Base-by-base conservation (phyloP, 2,888 invertebrate genomes). In the Desoria tigrina region DNA sequence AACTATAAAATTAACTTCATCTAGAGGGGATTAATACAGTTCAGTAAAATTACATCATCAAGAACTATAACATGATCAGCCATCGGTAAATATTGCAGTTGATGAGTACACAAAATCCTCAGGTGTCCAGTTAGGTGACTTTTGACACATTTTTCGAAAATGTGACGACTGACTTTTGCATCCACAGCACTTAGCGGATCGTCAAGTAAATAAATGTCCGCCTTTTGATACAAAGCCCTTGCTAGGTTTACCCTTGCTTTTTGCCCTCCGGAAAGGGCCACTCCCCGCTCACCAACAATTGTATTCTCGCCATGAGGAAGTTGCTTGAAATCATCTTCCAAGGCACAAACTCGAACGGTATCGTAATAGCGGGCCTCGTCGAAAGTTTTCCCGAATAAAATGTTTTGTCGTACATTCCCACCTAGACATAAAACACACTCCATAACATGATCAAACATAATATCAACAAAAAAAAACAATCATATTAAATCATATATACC, bases 101-200 rank as follows among this genome's bases (percentile, higher is more conserved):
- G 93, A 82, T 94, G 92, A 0, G 93, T 93, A 2, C 84, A 83
- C 42, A 84, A 78, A 42, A 84, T 79, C 28, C 81, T 76, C 1
- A 81, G 79, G 42, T 80, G 80, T 37, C 79, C 77, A 60, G 78
- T 78, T 63, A 84, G 72, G 58, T 78, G 73, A 3, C 79, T 79
- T 27, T 76, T 76, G 39, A 82, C 79, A 65, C 81, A 80, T 63
- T 80, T 79, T 0, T 74, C 74, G 55, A 75, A 74, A 26, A 75
- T 66, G 39, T 74, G 68, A 39, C 73, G 58, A 55, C 72, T 72
- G 27, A 75, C 75, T 14, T 64, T 49, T 1, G 82, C 77, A 75
- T 84, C 84, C 0, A 84, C 83, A 23, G 83, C 83, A 72, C 81
- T 81, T 2, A 84, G 78, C 2, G 83, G 83, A 70, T 84, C 84